Base-by-base conservation (phyloP, 2,113 vertebrate genomes). In the Euleptes europaea region DNA sequence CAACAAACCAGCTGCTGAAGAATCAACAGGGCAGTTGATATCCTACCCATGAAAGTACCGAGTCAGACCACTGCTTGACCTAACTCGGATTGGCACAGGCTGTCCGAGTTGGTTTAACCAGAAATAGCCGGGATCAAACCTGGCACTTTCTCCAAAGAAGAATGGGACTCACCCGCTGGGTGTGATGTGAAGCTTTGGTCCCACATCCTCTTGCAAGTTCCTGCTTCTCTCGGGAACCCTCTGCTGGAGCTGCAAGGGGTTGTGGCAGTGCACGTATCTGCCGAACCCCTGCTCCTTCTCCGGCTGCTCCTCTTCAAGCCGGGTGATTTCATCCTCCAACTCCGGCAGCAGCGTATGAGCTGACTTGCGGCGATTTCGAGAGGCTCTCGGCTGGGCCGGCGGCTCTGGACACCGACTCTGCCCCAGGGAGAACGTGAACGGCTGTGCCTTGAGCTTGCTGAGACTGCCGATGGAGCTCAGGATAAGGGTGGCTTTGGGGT, bases 401-500 rank as follows among this genome's bases (percentile, higher is more conserved):
- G 85, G 65, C 5, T 87, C 80, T 1, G 17, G 3, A 97, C 92
- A 97, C 97, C 90, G 97, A 95, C 72, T 97, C 51, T 26, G 74
- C n/a, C 51, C 57, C n/a, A 87, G 17, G 10, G 80, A 77, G 14
- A 87, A 87, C 3, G 80, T 83, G 40, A 87, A 82, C 0, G 85
- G 85, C 12, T 83, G 80, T 0, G 80, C 74, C 17, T 65, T 78
- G 84, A 98, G 96, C 92, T 98, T 98, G 82, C 98, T 98, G 83
- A 98, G 96, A 92, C 98, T 98, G 90, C 98, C 98, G 13, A 98
- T 98, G 93, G 98, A 98, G 95, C 95, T 97, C 75, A 98, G 97
- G 88, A 98, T 98, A 89, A 98, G 94, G 0, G 97, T 98, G 90
- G 98, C 96, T 71, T 97, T 94, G 3, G 94, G 90, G 19, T 73